Percentiles rank a stretch among this genome's conserved stretches.
Evolutionary conservation across 2,888 invertebrate genomes (phyloP).

Genomic region (Hirtodrosophila trivittata): DNA sequence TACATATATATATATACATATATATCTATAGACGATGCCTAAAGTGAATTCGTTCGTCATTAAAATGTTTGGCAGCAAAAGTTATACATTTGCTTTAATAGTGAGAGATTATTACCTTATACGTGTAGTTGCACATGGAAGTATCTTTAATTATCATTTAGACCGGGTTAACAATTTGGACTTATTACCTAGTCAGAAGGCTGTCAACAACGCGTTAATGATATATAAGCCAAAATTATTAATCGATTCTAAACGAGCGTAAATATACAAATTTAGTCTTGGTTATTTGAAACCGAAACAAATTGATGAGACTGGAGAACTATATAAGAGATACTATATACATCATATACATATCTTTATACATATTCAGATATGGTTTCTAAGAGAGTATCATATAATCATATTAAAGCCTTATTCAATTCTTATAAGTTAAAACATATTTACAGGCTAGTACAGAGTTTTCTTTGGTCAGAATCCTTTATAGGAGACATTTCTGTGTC

Average conservation of each 20-base stretch:
- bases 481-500: too few species aligned
- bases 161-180: conserved; percentile 1
- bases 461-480: too few species aligned
- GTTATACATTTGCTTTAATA: conserved; percentile 21
- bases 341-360: too few species aligned
- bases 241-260: conserved; percentile 8
- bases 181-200: conserved; percentile 23
- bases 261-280: not conserved
- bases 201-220: conserved; percentile 26
- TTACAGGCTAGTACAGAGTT: too few species aligned
- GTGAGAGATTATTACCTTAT: conserved; percentile 23
- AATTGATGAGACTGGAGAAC: too few species aligned
- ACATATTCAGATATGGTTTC: too few species aligned
- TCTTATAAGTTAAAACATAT: too few species aligned
- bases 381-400: too few species aligned
- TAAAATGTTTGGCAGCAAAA: conserved; percentile 8
- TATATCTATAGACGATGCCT: not conserved
- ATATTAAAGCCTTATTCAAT: too few species aligned
- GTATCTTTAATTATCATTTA: conserved; percentile 21
- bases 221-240: not conserved
- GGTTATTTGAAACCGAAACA: too few species aligned
- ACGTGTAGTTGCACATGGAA: conserved; percentile 2
- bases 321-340: too few species aligned
- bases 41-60: conserved; percentile 14
- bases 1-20: not conserved